phyloP scores from a whole-genome alignment of 2,888 invertebrate genomes.

The Drosophila cracens region DNA sequence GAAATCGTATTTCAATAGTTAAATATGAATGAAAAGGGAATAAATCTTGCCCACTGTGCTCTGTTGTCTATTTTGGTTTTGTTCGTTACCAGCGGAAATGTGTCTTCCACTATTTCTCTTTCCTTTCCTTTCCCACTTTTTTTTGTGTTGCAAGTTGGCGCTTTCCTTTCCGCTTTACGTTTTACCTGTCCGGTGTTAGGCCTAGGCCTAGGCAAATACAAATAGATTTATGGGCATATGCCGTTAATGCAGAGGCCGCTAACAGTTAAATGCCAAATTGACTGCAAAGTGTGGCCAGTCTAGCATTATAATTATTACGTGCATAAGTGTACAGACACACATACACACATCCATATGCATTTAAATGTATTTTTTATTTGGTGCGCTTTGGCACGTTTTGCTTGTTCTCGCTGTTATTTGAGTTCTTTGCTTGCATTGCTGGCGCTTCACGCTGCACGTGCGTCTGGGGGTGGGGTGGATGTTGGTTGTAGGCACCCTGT shows the following conservation, averaged over 20 bases:
- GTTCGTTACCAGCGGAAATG: slow-evolving; percentile 72
- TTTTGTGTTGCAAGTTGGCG: slow-evolving; percentile 40
- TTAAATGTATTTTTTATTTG: slow-evolving; percentile 39
- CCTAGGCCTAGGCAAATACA: slow-evolving; percentile 61
- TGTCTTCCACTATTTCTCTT: slow-evolving; percentile 63
- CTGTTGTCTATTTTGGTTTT: slow-evolving; percentile 76
- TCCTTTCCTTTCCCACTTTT: neutral
- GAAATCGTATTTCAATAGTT: neutral
- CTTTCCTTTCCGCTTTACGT: slow-evolving; percentile 52
- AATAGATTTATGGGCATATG: slow-evolving; percentile 50
- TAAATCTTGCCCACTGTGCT: slow-evolving; percentile 40
- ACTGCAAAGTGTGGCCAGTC: slow-evolving; percentile 61
- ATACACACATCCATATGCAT: neutral
- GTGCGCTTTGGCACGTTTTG: slow-evolving; percentile 67
- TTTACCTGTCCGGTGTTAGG: slow-evolving; percentile 55
- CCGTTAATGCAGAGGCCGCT: slow-evolving; percentile 55
- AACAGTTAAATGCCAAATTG: slow-evolving; percentile 74
- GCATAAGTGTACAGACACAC: slow-evolving; percentile 13
- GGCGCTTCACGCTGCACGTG: slow-evolving; percentile 69
- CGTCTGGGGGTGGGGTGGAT: slow-evolving; percentile 25
- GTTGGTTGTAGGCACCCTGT: slow-evolving; percentile 50
- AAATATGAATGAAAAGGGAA: neutral
- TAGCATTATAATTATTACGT: slow-evolving; percentile 47
- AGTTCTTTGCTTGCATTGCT: slow-evolving; percentile 58
- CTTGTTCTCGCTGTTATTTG: slow-evolving; percentile 54